These are phyloP conservation scores for Psammodynastes pulverulentus DNA, from an alignment of 2,113 vertebrate species.

Conservation along the genomic window DNA sequence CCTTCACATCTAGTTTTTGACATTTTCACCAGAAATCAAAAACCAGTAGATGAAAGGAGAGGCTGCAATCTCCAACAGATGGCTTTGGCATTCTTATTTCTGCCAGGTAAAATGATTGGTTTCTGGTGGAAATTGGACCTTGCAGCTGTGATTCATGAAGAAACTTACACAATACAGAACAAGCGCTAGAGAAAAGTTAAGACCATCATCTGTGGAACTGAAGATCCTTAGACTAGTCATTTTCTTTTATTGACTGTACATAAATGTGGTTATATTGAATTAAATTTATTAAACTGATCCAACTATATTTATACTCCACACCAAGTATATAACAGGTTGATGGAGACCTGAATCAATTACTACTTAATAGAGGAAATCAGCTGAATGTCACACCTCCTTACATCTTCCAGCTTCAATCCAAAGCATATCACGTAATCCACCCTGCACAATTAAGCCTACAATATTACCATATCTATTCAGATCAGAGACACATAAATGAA, in stretches of 20 bases:
- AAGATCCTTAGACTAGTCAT: background rate
- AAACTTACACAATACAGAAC: background rate
- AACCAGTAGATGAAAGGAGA: background rate
- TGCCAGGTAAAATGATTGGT: background rate
- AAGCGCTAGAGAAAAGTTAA: background rate
- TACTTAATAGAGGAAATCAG: background rate
- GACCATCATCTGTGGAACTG: background rate
- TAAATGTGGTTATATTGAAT: background rate
- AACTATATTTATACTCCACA: background rate
- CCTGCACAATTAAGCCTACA: background rate
- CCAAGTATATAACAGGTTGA: background rate
- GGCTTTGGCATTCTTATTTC: background rate
- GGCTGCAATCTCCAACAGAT: background rate
- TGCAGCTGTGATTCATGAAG: background rate
- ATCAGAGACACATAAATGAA: background rate
- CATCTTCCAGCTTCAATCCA: background rate
- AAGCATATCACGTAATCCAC: background rate
- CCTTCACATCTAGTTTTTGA: background rate
- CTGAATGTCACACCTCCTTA: background rate
- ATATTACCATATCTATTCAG: background rate
- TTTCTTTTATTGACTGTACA: fast-evolving
- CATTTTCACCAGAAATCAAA: background rate
- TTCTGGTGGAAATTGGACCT: background rate
- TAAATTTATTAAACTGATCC: background rate
- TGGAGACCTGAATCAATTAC: background rate